Evolutionary conservation across 2,797 vertebrate species (phyloP).

Genomic region (Melanotaenia pygmaea): DNA sequence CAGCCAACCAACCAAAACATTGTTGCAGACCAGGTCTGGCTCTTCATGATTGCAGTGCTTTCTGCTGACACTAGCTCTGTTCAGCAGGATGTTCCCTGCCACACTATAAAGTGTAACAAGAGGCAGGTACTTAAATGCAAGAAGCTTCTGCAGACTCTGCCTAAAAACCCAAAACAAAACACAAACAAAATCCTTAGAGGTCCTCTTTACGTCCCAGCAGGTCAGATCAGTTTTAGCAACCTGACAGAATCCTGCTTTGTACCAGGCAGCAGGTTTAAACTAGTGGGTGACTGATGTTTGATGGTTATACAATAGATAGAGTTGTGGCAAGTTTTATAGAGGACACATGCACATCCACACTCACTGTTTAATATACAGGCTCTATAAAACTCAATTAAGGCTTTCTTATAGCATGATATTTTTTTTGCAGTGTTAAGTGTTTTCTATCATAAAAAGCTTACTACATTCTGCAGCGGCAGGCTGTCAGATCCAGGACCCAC

Average conservation of each 20-base stretch:
- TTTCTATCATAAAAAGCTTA: constrained; percentile 2
- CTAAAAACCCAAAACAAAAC: not conserved
- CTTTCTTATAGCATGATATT: not conserved
- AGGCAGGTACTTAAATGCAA: too few relatives aligned
- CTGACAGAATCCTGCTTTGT: not conserved
- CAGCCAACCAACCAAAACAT: too few relatives aligned
- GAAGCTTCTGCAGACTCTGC: not conserved
- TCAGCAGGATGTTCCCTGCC: too few relatives aligned
- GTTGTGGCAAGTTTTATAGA: not conserved
- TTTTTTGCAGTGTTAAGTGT: not conserved
- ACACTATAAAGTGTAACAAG: too few relatives aligned
- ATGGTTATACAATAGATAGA: not conserved
- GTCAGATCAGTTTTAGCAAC: not conserved
- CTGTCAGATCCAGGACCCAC: constrained; percentile 87
- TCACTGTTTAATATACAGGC: not conserved
- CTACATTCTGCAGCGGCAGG: constrained; percentile 76
- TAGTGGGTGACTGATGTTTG: not conserved
- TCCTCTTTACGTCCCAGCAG: not conserved
- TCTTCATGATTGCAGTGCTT: too few relatives aligned
- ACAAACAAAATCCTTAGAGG: not conserved
- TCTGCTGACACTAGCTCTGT: too few relatives aligned
- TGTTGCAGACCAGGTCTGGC: too few relatives aligned
- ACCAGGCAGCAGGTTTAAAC: not conserved
- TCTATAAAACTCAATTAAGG: too few relatives aligned
- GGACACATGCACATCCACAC: not conserved